Evolutionary conservation across 2,797 vertebrate genomes (phyloP), one percentile per base, ranked within the genome.

Genomic region (Sebastolobus alascanus): DNA sequence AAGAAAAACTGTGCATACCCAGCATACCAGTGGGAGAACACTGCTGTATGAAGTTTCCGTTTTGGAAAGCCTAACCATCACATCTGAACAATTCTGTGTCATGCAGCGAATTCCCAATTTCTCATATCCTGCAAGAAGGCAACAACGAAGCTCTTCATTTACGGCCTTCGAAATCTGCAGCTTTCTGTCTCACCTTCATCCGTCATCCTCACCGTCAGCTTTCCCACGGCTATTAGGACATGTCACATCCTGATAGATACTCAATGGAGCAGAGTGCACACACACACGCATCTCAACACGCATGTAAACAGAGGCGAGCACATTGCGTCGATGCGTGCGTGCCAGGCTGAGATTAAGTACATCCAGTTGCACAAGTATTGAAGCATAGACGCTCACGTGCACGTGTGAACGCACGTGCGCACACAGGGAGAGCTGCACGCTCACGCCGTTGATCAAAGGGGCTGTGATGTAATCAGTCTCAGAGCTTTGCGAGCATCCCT

Each of bases 381-480:
- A 75, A 52, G 85, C 79, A 25, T 22, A 79, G 60, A 65, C 1
- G 31, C 68, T 35, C 81, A 54, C 38, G 1, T 35, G 38, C 61
- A 64, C 8, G 12, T 14, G 29, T 37, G 6, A 33, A 40, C 14
- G 25, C 81, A 58, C 27, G 22, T 10, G 64, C 75, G 52, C 55
- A 56, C 8, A 5, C 46, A 9, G 52, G 68, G 25, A 72, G 56
- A 56, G 79, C 69, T 18, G 60, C 55, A 54, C 31, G 81, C 79
- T 71, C 67, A 61, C 84, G 6, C 87, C 55, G 83, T 87, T 93
- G 94, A 95, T 96, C 92, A 95, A 95, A 93, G 92, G 63, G 66
- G 72, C 82, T 76, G 89, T 90, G 90, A 92, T 93, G 93, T 91
- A 93, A 95, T 93, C 90, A 75, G 85, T 87, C 84, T 88, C 83